Evolutionary conservation across 2,113 vertebrate species (phyloP).

Genomic region (Potamarius usumacintae): DNA sequence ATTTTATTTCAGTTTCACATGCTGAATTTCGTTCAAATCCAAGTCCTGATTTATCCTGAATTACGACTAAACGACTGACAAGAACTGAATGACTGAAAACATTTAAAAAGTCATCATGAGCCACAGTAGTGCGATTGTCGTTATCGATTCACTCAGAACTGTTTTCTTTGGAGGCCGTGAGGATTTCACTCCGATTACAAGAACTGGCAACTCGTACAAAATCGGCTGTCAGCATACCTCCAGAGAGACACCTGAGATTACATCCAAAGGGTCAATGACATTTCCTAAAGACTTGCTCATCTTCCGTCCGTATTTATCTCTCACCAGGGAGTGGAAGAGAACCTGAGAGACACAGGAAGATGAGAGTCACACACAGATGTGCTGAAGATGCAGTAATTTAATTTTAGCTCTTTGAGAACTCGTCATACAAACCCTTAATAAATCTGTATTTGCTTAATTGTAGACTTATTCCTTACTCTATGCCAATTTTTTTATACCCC

Average conservation of each 20-base stretch:
- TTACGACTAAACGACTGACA: neutral
- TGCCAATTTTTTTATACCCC: neutral
- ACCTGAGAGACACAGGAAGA: constrained; percentile 69
- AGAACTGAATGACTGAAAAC: neutral
- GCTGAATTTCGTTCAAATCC: neutral
- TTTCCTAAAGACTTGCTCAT: constrained; percentile 95
- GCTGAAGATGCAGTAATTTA: neutral
- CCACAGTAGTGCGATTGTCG: neutral
- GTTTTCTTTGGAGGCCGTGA: neutral
- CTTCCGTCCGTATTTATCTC: constrained; percentile 87
- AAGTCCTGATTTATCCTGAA: neutral
- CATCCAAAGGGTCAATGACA: constrained; percentile 86
- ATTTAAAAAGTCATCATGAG: neutral
- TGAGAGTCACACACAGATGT: neutral
- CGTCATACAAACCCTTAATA: neutral
- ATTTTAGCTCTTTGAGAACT: neutral
- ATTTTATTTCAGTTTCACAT: neutral
- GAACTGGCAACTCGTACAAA: neutral
- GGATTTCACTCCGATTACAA: neutral
- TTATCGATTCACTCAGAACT: neutral
- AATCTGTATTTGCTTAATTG: constrained; percentile 3
- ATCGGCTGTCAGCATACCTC: constrained; percentile 69
- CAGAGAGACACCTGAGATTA: constrained; percentile 80
- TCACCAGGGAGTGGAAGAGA: constrained; percentile 84
- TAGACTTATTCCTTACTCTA: neutral